Base-by-base conservation (phyloP, 2,797 vertebrate genomes). In the Scomberomorus guttatus region DNA sequence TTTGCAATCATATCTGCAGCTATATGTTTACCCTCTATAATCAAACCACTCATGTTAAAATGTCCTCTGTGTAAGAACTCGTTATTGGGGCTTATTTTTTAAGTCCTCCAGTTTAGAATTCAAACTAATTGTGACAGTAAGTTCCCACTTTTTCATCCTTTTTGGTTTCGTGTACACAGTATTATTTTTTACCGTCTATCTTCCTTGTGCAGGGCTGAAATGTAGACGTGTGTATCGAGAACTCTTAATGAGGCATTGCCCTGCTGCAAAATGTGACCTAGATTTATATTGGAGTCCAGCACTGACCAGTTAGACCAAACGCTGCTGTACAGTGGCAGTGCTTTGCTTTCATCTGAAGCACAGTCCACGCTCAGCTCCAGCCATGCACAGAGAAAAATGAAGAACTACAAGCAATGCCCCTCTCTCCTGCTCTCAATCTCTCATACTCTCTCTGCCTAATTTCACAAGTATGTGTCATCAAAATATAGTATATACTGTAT, bases 251-350 rank as follows among this genome's bases (percentile, higher is more conserved):
- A 89, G 81, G 77, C 76, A 70, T 82, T 74, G 84, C 85, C 82
- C 83, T 61, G 51, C 71, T 92, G 87, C 88, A 85, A 92, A 87
- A 81, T 79, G 72, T 95, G 94, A 92, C 94, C 93, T 89, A 94
- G 81, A 92, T 95, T 89, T 64, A 81, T 50, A 58, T 61, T 52
- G 75, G 72, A 89, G 84, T 70, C 87, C 83, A 79, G 55, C 82
- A 68, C 80, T 88, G 90, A 87, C 86, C 83, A 88, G 69, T 87
- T 82, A 80, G 42, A 75, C 82, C 82, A 73, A 73, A 56, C 71
- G 50, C 63, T 86, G 83, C 73, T 80, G 25, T 51, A 75, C 80
- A 59, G 79, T 69, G 77, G 61, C 76, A 78, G 67, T 50, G n/a
- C 64, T 78, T 68, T 60, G 81, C 88, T 82, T 83, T 83, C 27